Evolutionary conservation across 2,797 vertebrate species (phyloP).

Genomic region (Vespertilio murinus): DNA sequence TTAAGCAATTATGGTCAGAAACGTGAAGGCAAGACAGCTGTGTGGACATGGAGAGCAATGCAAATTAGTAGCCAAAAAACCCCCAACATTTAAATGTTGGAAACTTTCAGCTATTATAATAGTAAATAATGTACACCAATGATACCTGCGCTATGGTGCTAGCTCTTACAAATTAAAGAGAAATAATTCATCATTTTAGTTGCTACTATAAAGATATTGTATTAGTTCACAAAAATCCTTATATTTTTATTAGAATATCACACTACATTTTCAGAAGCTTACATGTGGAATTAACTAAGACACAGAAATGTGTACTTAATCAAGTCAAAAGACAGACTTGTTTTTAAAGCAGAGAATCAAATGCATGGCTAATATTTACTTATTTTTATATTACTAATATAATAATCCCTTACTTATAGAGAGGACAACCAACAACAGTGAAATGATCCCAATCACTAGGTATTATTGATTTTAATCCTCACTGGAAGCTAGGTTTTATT

Average conservation of each 20-base stretch:
- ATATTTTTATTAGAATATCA: background rate
- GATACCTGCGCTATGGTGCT: background rate
- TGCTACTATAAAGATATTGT: background rate
- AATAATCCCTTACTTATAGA: background rate
- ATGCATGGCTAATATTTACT: background rate
- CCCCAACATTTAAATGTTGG: background rate
- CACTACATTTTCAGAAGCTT: slow-evolving; percentile 3
- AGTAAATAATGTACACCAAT: background rate
- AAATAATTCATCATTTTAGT: background rate
- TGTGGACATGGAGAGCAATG: background rate
- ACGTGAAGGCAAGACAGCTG: background rate
- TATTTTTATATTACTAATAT: background rate
- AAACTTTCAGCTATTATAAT: background rate
- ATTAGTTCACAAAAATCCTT: background rate
- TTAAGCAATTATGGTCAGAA: slow-evolving; percentile 16
- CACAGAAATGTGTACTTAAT: background rate
- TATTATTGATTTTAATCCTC: background rate
- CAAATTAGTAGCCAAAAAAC: background rate
- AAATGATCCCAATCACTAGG: background rate
- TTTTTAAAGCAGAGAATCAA: slow-evolving; percentile 27
- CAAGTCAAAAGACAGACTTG: background rate
- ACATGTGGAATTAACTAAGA: background rate
- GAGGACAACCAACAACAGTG: background rate
- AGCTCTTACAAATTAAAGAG: background rate
- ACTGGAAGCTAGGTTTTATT: background rate